Percentiles rank a stretch among this genome's conserved stretches.
These are phyloP conservation scores for Aleiodes alternator DNA, from an alignment of 2,888 invertebrate genomes.

Conservation along the genomic window DNA sequence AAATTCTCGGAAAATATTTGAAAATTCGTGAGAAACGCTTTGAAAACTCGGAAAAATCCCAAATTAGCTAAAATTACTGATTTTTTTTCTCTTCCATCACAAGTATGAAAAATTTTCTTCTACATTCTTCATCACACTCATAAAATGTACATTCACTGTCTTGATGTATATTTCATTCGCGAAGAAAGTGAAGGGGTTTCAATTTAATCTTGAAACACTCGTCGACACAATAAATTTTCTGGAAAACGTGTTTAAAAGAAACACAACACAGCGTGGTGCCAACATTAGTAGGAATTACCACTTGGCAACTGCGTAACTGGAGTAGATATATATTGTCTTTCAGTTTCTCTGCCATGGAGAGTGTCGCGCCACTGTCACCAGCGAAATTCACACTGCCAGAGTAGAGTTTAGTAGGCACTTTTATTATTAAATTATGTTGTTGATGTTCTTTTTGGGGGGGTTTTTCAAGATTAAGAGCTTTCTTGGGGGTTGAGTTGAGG, in stretches of 20 bases:
- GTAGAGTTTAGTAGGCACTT: slow-evolving; percentile 48
- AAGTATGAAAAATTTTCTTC: too few species aligned
- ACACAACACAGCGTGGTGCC: slow-evolving; percentile 52
- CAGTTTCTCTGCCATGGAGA: slow-evolving; percentile 7
- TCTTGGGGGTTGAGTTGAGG: slow-evolving; percentile 42
- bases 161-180: too few species aligned
- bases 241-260: slow-evolving; percentile 59
- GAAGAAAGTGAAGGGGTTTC: slow-evolving; percentile 17
- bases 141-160: too few species aligned
- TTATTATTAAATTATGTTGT: slow-evolving; percentile 68
- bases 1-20: too few species aligned
- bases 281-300: slow-evolving; percentile 70
- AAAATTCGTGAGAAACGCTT: too few species aligned
- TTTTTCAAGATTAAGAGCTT: slow-evolving; percentile 70
- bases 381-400: slow-evolving; percentile 31
- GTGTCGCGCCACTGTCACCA: slow-evolving; percentile 38
- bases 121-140: too few species aligned
- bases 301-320: slow-evolving; percentile 62
- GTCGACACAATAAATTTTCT: slow-evolving; percentile 56
- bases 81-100: too few species aligned
- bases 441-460: slow-evolving; percentile 58
- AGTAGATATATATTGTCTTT: slow-evolving; percentile 35
- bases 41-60: too few species aligned
- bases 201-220: slow-evolving; percentile 58
- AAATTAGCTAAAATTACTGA: too few species aligned